Evolutionary conservation across 2,113 vertebrate genomes (phyloP).

Genomic region (Atrichornis clamosus): DNA sequence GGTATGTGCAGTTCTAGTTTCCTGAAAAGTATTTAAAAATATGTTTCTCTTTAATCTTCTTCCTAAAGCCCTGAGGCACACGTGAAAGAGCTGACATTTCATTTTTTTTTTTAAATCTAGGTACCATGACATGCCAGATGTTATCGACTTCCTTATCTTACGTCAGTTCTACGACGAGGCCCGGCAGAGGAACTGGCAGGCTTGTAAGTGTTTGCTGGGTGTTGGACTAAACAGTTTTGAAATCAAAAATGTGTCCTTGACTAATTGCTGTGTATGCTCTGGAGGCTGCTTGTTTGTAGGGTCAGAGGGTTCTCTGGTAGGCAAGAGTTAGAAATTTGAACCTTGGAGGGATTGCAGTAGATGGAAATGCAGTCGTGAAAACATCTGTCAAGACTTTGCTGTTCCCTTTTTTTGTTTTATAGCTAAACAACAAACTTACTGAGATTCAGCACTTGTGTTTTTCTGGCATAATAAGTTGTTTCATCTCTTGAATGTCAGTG

Average conservation of each 20-base stretch:
- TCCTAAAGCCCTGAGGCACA: not conserved
- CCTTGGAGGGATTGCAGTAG: not conserved
- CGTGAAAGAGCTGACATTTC: not conserved
- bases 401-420: not conserved
- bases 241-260: not conserved
- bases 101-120: conserved; percentile 62
- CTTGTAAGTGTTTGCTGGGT: conserved; percentile 77
- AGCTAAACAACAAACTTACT: not conserved
- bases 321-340: not conserved
- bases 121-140: conserved; percentile 98
- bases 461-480: not conserved
- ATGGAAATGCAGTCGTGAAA: not conserved
- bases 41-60: not conserved
- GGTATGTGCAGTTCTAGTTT: conserved; percentile 71
- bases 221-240: not conserved
- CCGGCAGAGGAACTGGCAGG: conserved; percentile 87
- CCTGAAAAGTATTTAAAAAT: not conserved
- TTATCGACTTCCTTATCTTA: conserved; percentile 95
- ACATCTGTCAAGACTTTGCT: not conserved
- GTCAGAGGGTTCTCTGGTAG: not conserved
- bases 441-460: not conserved
- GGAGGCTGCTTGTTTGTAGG: not conserved
- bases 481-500: not conserved
- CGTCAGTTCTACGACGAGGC: conserved; percentile 94
- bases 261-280: not conserved